Conservation (phyloP, 1,140 invertebrate species). For the Cheumatopsyche charites region DNA sequence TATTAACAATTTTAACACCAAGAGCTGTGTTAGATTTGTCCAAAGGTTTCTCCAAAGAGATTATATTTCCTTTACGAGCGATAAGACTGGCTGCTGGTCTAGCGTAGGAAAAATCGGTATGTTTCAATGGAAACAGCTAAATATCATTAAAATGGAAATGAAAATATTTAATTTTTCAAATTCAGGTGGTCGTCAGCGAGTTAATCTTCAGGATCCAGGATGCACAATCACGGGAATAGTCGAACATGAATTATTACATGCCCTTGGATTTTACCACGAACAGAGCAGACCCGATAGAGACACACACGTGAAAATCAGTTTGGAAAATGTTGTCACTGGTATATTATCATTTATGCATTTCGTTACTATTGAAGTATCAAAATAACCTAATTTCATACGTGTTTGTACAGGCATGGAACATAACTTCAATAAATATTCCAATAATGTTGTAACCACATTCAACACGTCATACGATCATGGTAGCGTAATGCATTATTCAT, state of each 20-base stretch:
- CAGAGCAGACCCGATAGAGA: constrained; percentile 83
- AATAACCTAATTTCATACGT: too few species aligned
- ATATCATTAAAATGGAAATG: too few species aligned
- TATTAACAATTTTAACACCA: too few species aligned
- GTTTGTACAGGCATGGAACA: too few species aligned
- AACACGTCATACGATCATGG: constrained; percentile 81
- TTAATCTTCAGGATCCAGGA: constrained; percentile 75
- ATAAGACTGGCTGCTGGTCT: constrained; percentile 81
- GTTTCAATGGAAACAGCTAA: too few species aligned
- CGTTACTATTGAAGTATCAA: too few species aligned
- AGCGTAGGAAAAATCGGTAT: constrained; percentile 74
- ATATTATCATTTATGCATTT: too few species aligned
- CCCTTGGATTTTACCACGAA: constrained; percentile 85
- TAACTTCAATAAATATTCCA: too few species aligned
- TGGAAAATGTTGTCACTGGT: constrained; percentile 74
- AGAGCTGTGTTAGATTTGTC: too few species aligned
- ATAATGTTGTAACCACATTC: too few species aligned
- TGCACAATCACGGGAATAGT: constrained; percentile 77
- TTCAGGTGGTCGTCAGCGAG: constrained; percentile 72
- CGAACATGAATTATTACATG: constrained; percentile 85
- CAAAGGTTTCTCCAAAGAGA: too few species aligned
- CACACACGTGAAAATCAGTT: constrained; percentile 72
- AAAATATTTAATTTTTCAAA: too few species aligned
- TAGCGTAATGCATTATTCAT: constrained; percentile 86
- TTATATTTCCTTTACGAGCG: constrained; percentile 71